phyloP scores from a whole-genome alignment of 1,140 invertebrate genomes.

The Aricia agestis region DNA sequence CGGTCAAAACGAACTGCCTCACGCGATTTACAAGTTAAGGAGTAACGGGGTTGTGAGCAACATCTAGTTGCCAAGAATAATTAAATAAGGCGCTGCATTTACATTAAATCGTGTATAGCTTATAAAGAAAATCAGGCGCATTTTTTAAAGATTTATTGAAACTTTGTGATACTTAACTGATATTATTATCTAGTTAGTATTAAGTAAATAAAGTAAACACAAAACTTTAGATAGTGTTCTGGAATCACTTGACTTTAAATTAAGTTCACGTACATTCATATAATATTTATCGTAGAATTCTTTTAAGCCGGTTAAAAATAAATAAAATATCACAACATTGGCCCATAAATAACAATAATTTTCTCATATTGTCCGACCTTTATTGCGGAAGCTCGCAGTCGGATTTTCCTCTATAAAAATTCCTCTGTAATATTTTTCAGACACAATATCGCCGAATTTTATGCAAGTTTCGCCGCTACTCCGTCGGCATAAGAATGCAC shows the following conservation, averaged over 20 bases:
- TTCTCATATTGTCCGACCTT: slow-evolving; percentile 15
- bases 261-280: neutral
- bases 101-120: too few species aligned
- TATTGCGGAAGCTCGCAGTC: slow-evolving; percentile 7
- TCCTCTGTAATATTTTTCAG: slow-evolving; percentile 11
- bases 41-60: too few species aligned
- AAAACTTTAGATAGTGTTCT: neutral
- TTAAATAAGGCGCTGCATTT: too few species aligned
- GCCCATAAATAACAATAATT: slow-evolving; percentile 11
- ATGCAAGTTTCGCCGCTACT: slow-evolving; percentile 1
- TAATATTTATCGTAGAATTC: neutral
- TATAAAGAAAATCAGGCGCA: too few species aligned
- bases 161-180: too few species aligned
- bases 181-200: too few species aligned
- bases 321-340: slow-evolving; percentile 16
- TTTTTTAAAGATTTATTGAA: too few species aligned
- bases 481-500: neutral
- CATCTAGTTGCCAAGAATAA: too few species aligned
- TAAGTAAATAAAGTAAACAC: too few species aligned
- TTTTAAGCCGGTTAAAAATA: slow-evolving; percentile 16
- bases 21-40: too few species aligned
- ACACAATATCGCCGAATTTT: neutral
- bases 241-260: too few species aligned
- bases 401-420: slow-evolving; percentile 16
- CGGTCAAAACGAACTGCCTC: too few species aligned